phyloP scores from a whole-genome alignment of 2,888 invertebrate genomes.

The Macaria liturata region DNA sequence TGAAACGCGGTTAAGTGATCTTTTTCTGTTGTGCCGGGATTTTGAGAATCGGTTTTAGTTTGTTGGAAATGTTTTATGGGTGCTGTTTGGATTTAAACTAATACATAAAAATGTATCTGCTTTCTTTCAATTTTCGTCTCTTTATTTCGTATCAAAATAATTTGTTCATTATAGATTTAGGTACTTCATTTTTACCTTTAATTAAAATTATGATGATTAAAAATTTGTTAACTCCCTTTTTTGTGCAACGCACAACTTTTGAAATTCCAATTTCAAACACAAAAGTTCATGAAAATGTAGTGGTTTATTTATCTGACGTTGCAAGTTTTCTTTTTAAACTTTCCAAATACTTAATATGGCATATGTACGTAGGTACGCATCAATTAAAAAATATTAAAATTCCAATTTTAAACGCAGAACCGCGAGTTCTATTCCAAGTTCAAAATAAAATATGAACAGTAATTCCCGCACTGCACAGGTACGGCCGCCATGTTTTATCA shows the following conservation, averaged over 20 bases:
- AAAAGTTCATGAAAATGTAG: no score
- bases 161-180: no score
- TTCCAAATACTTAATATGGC: no score
- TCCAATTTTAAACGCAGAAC: constrained; percentile 7
- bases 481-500: constrained; percentile 44
- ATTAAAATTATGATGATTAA: no score
- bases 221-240: neutral
- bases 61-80: constrained; percentile 1
- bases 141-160: neutral
- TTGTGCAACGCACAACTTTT: no score
- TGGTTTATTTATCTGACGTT: no score
- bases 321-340: no score
- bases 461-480: constrained; percentile 24
- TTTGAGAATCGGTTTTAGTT: constrained; percentile 9
- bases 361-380: neutral
- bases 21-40: constrained; percentile 5
- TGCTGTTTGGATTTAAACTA: no score
- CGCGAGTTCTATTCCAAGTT: constrained; percentile 13
- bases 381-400: neutral
- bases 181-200: no score
- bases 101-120: no score
- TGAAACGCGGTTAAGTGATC: constrained; percentile 24
- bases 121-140: no score
- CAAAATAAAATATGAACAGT: constrained; percentile 17
- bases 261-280: no score